phyloP scores from a whole-genome alignment of 1,140 invertebrate genomes.

The Bathynomus jamesi region DNA sequence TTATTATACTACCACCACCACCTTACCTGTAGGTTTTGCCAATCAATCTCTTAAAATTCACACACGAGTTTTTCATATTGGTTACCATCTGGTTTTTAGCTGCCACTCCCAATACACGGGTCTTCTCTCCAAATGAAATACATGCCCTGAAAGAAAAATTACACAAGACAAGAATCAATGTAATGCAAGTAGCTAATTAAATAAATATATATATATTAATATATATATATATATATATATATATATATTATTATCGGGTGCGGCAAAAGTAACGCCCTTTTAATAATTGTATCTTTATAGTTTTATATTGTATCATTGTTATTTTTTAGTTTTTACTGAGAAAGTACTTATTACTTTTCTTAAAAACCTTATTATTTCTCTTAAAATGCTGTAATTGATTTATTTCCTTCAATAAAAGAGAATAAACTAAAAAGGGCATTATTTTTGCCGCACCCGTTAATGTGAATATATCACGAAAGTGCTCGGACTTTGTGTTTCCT shows the following conservation, averaged over 20 bases:
- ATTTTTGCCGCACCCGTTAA: no score
- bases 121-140: conserved; percentile 87
- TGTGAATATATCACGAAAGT: no score
- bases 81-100: conserved; percentile 95
- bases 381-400: neutral
- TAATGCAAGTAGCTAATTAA: neutral
- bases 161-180: conserved; percentile 9
- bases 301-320: neutral
- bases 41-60: conserved; percentile 84
- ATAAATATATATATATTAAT: conserved; percentile 2
- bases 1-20: no score
- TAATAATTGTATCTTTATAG: neutral
- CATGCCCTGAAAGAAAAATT: conserved; percentile 67
- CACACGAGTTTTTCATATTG: conserved; percentile 94
- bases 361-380: neutral
- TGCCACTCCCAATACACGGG: conserved; percentile 85
- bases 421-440: no score
- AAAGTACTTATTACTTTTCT: neutral
- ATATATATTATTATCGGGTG: neutral
- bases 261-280: neutral
- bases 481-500: no score
- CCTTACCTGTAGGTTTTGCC: conserved; percentile 50
- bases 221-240: conserved; percentile 6
- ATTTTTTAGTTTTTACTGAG: neutral
- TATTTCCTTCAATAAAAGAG: no score